phyloP scores from a whole-genome alignment of 2,113 vertebrate species.

The Thunnus maccoyii region DNA sequence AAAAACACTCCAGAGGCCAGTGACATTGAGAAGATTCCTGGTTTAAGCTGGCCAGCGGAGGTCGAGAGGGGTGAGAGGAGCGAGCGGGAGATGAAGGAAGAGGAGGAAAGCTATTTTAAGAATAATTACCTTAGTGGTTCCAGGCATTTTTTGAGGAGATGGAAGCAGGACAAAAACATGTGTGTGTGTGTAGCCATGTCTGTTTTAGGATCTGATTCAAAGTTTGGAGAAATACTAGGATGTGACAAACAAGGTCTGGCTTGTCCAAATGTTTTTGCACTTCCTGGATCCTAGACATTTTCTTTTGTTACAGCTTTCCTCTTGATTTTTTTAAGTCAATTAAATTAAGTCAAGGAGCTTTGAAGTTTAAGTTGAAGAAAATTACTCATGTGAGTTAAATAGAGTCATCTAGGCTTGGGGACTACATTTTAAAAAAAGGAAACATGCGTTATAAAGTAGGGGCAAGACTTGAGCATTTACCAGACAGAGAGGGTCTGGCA shows the following conservation, averaged over 20 bases:
- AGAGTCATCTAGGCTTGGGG: too few species aligned
- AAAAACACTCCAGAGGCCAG: conserved; percentile 80
- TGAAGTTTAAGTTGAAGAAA: not conserved
- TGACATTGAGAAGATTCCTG: conserved; percentile 62
- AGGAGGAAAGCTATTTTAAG: conserved; percentile 78
- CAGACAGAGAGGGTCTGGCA: too few species aligned
- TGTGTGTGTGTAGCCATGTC: conserved; percentile 10
- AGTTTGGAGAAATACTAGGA: conserved; percentile 11
- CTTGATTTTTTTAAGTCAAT: not conserved
- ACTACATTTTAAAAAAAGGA: too few species aligned
- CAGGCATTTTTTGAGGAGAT: conserved; percentile 57
- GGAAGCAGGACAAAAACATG: conserved; percentile 51
- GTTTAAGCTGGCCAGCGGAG: conserved; percentile 12
- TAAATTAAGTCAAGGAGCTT: not conserved
- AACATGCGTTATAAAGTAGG: too few species aligned
- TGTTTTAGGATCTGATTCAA: conserved; percentile 3
- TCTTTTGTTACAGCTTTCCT: not conserved
- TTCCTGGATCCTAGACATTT: conserved; percentile 26
- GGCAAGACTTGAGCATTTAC: too few species aligned
- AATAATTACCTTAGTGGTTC: conserved; percentile 69
- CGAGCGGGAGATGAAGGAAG: conserved; percentile 62
- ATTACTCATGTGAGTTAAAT: too few species aligned
- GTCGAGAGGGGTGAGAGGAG: conserved; percentile 16
- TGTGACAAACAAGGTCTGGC: not conserved
- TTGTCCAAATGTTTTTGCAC: conserved; percentile 5